These are phyloP conservation scores for Diuraphis noxia DNA, from an alignment of 1,140 invertebrate species.

Conservation along the genomic window DNA sequence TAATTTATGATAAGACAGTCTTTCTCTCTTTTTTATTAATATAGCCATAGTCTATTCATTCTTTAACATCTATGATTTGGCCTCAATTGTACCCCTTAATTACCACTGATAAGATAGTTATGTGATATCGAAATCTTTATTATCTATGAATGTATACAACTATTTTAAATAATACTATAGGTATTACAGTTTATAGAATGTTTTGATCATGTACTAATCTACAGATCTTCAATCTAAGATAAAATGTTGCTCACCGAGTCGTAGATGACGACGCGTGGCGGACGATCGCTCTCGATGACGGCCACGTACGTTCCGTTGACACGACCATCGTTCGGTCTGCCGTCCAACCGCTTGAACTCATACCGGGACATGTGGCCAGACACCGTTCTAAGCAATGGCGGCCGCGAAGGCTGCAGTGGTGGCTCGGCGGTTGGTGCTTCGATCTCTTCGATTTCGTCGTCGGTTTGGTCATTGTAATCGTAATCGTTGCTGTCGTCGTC, in stretches of 20 bases:
- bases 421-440: not conserved
- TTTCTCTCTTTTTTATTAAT: too few species aligned
- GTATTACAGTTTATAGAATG: too few species aligned
- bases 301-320: constrained; percentile 45
- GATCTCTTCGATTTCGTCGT: constrained; percentile 12
- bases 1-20: too few species aligned
- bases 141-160: too few species aligned
- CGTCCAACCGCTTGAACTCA: constrained; percentile 35
- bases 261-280: not conserved
- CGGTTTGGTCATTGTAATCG: not conserved
- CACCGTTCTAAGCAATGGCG: not conserved
- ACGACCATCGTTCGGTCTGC: not conserved
- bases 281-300: constrained; percentile 19
- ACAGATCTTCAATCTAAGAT: too few species aligned
- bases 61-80: too few species aligned
- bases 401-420: not conserved
- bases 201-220: too few species aligned
- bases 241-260: constrained; percentile 15
- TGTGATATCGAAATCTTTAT: too few species aligned
- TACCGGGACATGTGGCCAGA: constrained; percentile 33
- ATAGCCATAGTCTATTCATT: too few species aligned
- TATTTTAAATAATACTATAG: too few species aligned
- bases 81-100: too few species aligned
- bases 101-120: too few species aligned
- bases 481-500: not conserved